These are phyloP conservation scores for Aphelenchoides besseyi DNA, from an alignment of 1,140 invertebrate species.

Conservation along the genomic window DNA sequence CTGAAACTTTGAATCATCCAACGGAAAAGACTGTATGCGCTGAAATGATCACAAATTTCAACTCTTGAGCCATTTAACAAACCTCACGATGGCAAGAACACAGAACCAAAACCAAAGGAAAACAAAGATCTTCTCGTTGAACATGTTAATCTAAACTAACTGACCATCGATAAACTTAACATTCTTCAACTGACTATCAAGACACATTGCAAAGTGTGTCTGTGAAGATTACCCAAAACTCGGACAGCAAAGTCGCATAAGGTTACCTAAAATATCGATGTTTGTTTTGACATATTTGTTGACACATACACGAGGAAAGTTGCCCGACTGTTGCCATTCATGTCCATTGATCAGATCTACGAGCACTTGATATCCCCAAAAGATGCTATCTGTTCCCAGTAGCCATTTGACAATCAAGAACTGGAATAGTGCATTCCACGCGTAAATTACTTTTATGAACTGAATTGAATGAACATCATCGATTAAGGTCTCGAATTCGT, in stretches of 20 bases:
- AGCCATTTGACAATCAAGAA: conserved; percentile 58
- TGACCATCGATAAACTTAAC: not conserved
- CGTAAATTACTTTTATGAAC: conserved; percentile 53
- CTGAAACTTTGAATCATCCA: conserved; percentile 41
- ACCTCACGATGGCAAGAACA: conserved; percentile 46
- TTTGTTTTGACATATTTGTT: not conserved
- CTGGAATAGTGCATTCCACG: conserved; percentile 56
- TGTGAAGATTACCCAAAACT: conserved; percentile 43
- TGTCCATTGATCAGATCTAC: conserved; percentile 48
- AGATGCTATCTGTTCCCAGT: conserved; percentile 48
- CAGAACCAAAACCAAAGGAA: conserved; percentile 62
- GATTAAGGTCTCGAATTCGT: not conserved
- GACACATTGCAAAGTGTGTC: conserved; percentile 60
- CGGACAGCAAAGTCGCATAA: conserved; percentile 57
- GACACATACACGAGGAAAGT: conserved; percentile 52
- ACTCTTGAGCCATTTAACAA: not conserved
- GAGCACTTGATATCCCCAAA: conserved; percentile 55
- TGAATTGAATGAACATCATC: conserved; percentile 21
- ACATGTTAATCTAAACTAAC: conserved; percentile 63
- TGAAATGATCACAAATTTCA: conserved; percentile 32
- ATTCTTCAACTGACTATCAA: conserved; percentile 49
- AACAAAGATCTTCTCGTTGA: conserved; percentile 65
- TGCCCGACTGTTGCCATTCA: conserved; percentile 61
- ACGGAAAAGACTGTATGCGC: conserved; percentile 33
- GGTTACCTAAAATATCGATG: conserved; percentile 40